A percentile compares a stretch with the other conserved stretches of the same genome.
phyloP scores from a whole-genome alignment of 2,888 invertebrate genomes.

The Pterostichus madidus region DNA sequence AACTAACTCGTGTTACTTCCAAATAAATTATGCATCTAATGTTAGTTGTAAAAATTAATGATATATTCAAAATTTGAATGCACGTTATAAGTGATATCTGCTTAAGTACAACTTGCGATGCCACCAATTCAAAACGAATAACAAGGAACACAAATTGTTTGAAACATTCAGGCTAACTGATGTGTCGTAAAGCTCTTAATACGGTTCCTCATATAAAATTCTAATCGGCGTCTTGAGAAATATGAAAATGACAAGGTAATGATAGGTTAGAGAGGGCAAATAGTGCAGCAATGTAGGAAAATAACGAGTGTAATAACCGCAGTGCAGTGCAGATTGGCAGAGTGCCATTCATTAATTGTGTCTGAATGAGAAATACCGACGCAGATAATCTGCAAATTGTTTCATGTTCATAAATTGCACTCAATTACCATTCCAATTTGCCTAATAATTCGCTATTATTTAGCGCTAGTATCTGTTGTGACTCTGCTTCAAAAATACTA shows the following conservation, averaged over 20 bases:
- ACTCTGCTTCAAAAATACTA: too few species aligned
- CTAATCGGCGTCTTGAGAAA: not conserved
- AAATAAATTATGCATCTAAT: too few species aligned
- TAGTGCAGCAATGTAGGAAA: not conserved
- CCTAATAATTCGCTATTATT: constrained; percentile 15
- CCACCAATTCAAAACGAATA: too few species aligned
- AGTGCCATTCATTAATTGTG: constrained; percentile 29
- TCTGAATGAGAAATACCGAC: not conserved
- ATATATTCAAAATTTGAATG: too few species aligned
- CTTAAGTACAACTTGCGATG: too few species aligned
- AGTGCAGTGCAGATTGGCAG: not conserved
- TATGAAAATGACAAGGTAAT: constrained; percentile 14
- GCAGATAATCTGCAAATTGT: constrained; percentile 21
- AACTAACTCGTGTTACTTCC: too few species aligned
- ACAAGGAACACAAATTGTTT: too few species aligned
- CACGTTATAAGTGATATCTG: too few species aligned
- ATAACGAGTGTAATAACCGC: not conserved
- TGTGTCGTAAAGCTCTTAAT: too few species aligned
- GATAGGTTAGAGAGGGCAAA: not conserved
- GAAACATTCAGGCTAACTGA: too few species aligned
- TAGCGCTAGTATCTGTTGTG: too few species aligned
- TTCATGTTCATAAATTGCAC: constrained; percentile 34
- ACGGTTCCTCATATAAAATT: not conserved
- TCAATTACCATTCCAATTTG: constrained; percentile 24
- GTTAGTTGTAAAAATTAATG: too few species aligned